phyloP scores from a whole-genome alignment of 2,888 invertebrate species.

The Yponomeuta evonymella region DNA sequence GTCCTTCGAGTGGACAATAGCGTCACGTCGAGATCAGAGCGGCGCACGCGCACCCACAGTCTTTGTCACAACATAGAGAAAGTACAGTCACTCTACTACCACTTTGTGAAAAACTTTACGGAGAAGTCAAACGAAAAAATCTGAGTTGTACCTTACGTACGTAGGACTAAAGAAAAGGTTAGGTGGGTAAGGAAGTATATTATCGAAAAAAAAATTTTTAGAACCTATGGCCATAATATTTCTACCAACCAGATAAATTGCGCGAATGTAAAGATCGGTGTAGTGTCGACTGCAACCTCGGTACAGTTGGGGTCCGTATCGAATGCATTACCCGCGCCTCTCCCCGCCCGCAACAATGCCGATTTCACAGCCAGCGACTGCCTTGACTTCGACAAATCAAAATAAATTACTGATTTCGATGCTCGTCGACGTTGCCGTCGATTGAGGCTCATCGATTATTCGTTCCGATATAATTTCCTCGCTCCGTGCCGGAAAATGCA shows the following conservation, averaged over 20 bases:
- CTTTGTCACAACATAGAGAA: slow-evolving; percentile 4
- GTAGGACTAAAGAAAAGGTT: too few relatives aligned
- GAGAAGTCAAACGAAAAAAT: too few relatives aligned
- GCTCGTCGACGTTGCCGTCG: slow-evolving; percentile 24
- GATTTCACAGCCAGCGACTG: slow-evolving; percentile 53
- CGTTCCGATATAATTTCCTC: slow-evolving; percentile 66
- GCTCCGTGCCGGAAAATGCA: slow-evolving; percentile 48
- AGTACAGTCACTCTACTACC: background rate
- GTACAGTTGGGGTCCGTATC: slow-evolving; percentile 36
- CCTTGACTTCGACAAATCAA: slow-evolving; percentile 52
- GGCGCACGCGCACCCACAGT: slow-evolving; percentile 8
- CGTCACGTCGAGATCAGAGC: slow-evolving; percentile 15
- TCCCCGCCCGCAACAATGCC: slow-evolving; percentile 50
- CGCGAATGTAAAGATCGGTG: too few relatives aligned
- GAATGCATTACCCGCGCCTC: slow-evolving; percentile 56
- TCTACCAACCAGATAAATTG: too few relatives aligned
- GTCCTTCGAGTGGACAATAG: slow-evolving; percentile 14
- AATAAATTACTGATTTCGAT: slow-evolving; percentile 54
- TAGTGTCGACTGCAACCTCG: background rate
- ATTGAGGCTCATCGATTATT: slow-evolving; percentile 33
- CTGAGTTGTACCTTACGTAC: too few relatives aligned
- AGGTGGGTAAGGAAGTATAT: too few relatives aligned
- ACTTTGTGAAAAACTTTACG: background rate
- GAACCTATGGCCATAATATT: too few relatives aligned
- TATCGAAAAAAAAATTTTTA: too few relatives aligned